These are phyloP conservation scores for Prionchulus punctatus DNA, from an alignment of 2,888 invertebrate genomes.

Conservation along the genomic window DNA sequence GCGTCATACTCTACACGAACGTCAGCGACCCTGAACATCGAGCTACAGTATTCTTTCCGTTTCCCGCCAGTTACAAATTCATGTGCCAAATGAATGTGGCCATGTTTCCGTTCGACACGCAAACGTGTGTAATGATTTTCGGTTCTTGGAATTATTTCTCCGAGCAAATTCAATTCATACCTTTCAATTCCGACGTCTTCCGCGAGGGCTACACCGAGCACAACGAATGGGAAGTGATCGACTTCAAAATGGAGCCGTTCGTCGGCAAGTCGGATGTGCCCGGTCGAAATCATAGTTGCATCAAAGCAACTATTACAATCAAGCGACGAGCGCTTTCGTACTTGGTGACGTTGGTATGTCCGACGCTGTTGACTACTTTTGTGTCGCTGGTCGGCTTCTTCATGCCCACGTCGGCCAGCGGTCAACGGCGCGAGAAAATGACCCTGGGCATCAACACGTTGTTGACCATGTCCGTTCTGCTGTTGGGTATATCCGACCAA, in stretches of 20 bases:
- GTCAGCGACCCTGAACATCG: neutral
- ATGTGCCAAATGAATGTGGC: conserved; percentile 65
- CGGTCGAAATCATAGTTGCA: neutral
- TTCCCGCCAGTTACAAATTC: conserved; percentile 47
- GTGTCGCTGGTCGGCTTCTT: neutral
- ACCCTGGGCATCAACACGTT: neutral
- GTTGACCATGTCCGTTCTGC: neutral
- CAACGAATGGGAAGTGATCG: neutral
- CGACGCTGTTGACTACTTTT: neutral
- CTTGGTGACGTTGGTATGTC: neutral
- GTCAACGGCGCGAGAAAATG: neutral
- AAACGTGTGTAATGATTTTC: conserved; percentile 42
- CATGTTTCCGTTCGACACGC: conserved; percentile 63
- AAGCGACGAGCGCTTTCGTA: neutral
- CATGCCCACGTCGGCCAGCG: neutral
- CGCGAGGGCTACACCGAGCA: neutral
- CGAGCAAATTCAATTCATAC: neutral
- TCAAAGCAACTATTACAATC: neutral
- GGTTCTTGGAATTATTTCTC: neutral
- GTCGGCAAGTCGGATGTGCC: neutral
- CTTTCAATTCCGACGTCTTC: neutral
- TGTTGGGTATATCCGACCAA: neutral
- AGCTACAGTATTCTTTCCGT: neutral
- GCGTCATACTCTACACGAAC: neutral
- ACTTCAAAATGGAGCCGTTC: neutral